Evolutionary conservation across 2,113 vertebrate species (phyloP), one percentile per base, ranked within the genome.

Genomic region (Colius striatus): DNA sequence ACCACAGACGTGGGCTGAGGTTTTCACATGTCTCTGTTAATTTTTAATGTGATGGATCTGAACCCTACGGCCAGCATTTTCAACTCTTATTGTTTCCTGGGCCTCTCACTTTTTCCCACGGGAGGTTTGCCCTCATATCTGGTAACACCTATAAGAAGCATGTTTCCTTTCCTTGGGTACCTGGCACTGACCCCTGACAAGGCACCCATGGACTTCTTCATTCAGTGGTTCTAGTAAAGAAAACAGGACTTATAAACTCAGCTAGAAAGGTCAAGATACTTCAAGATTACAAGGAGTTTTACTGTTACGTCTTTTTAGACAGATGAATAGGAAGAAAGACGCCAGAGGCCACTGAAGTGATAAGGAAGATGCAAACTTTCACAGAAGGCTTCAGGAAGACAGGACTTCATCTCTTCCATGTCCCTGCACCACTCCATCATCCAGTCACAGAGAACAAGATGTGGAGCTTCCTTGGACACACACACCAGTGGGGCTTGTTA

Each of bases 201-300:
- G 73, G 15, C 6, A 17, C 45, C 6, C 2, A 0, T 2, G 18
- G 25, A 23, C 34, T 53, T 75, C 0, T 0, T 26, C 66, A 15
- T 1, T 2, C 1, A 36, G 19, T 1, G 16, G 19, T 67, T 74
- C 47, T 27, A 25, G 25, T 16, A 19, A 47, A 53, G 84, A 54
- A 11, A 19, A 12, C 38, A 41, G 38, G 9, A 48, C 11, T 32
- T 2, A 54, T 7, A 22, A 65, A n/a, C 48, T 63, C 66, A 57
- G 27, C 15, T 20, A 9, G 29, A 10, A 5, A 88, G 11, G 16
- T 26, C 2, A 3, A 27, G 36, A 43, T 29, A 9, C 26, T 87
- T 77, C 55, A 50, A 57, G 27, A 11, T 45, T 45, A 11, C 1
- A 8, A 34, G 32, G 29, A 53, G 26, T 36, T 87, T 75, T 51